Percentiles rank a stretch among this genome's conserved stretches.
Evolutionary conservation across 2,888 invertebrate genomes (phyloP).

Genomic region (Eueremaeus valkanovi): DNA sequence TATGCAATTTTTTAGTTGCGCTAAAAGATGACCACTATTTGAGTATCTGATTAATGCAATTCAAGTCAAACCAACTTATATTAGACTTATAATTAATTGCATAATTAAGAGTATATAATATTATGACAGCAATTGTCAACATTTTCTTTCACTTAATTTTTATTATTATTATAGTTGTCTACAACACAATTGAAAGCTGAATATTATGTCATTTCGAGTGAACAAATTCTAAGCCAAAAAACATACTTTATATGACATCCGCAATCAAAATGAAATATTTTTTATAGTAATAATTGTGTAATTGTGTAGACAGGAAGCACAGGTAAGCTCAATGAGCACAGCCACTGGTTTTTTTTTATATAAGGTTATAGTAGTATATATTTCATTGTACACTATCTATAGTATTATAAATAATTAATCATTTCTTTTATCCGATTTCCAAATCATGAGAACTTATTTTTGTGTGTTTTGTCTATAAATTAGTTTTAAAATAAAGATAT

Average conservation of each 20-base stretch:
- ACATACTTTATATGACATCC: slow-evolving; percentile 20
- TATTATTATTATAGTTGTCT: too few relatives aligned
- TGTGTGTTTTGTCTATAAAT: slow-evolving; percentile 17
- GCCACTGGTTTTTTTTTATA: background rate
- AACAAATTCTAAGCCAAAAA: background rate
- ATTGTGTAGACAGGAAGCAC: slow-evolving; percentile 31
- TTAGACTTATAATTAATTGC: too few relatives aligned
- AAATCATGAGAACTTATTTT: slow-evolving; percentile 29
- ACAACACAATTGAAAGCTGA: too few relatives aligned
- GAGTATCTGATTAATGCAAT: too few relatives aligned
- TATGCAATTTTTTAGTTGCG: too few relatives aligned
- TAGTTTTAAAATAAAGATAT: background rate
- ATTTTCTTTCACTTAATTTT: too few relatives aligned
- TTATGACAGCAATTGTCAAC: too few relatives aligned
- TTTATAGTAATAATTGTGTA: slow-evolving; percentile 23
- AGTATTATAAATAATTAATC: slow-evolving; percentile 30
- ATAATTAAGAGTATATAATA: too few relatives aligned
- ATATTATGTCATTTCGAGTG: background rate
- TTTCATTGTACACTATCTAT: background rate
- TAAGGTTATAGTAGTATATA: too few relatives aligned
- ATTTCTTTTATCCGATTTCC: slow-evolving; percentile 7
- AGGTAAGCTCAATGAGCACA: background rate
- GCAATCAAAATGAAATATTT: slow-evolving; percentile 11
- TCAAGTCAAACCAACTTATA: too few relatives aligned
- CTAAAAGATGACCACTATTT: too few relatives aligned